Evolutionary conservation across 2,113 vertebrate genomes (phyloP).

Genomic region (Ahaetulla prasina): DNA sequence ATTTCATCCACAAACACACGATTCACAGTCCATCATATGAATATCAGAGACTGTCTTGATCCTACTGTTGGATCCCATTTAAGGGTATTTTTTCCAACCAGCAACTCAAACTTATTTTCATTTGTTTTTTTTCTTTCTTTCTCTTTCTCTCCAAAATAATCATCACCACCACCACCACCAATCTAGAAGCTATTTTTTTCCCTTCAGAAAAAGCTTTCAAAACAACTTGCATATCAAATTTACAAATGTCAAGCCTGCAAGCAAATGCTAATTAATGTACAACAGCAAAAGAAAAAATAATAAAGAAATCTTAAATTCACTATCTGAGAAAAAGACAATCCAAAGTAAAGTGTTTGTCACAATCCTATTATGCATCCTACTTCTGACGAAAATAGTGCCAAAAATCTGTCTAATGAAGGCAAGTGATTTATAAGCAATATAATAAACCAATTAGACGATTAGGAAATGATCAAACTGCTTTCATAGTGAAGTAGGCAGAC

Average conservation of each 20-base stretch:
- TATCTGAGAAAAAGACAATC: slow-evolving; percentile 13
- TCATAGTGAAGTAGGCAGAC: neutral
- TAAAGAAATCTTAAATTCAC: slow-evolving; percentile 14
- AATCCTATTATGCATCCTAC: neutral
- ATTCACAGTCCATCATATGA: neutral
- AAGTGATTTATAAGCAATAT: slow-evolving; percentile 38
- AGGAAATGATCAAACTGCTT: slow-evolving; percentile 8
- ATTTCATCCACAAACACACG: neutral
- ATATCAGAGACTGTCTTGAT: neutral
- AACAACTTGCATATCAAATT: neutral
- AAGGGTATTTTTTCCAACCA: neutral
- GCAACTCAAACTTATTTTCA: neutral
- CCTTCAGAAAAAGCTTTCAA: neutral
- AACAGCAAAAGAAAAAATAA: neutral
- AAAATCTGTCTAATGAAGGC: slow-evolving; percentile 16
- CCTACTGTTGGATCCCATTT: neutral
- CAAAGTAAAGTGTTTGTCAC: neutral
- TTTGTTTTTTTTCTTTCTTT: neutral
- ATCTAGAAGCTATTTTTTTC: neutral
- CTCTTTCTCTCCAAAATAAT: neutral
- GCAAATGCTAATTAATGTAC: neutral
- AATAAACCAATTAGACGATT: slow-evolving; percentile 14
- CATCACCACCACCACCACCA: neutral
- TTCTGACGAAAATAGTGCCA: neutral
- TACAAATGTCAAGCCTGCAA: neutral